A percentile compares a stretch with the other conserved stretches of the same genome.
These are phyloP conservation scores for Hololepta plana DNA, from an alignment of 2,888 invertebrate species.

Conservation along the genomic window DNA sequence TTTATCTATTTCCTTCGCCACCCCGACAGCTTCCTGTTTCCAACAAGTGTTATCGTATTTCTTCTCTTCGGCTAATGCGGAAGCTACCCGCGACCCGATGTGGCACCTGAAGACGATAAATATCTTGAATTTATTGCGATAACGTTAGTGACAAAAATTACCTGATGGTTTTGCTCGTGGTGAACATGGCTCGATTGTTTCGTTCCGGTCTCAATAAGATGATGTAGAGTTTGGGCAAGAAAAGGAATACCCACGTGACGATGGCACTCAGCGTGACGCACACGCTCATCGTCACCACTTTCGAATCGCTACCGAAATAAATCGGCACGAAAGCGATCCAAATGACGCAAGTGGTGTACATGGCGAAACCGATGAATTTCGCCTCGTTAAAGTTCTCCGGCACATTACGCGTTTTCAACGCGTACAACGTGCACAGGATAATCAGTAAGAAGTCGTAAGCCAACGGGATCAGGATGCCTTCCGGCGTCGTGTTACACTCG, in stretches of 20 bases:
- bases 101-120: slow-evolving; percentile 32
- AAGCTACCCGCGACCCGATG: slow-evolving; percentile 35
- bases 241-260: slow-evolving; percentile 52
- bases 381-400: slow-evolving; percentile 72
- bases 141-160: slow-evolving; percentile 27
- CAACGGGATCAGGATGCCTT: slow-evolving; percentile 42
- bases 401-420: slow-evolving; percentile 58
- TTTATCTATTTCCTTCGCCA: slow-evolving; percentile 16
- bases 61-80: slow-evolving; percentile 24
- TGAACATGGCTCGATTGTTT: slow-evolving; percentile 57
- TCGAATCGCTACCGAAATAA: slow-evolving; percentile 50
- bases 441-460: slow-evolving; percentile 55
- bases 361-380: slow-evolving; percentile 58
- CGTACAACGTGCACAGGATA: slow-evolving; percentile 55
- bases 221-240: slow-evolving; percentile 60
- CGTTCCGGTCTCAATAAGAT: slow-evolving; percentile 56
- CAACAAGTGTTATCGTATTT: slow-evolving; percentile 6
- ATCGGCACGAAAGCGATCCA: slow-evolving; percentile 66
- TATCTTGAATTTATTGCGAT: slow-evolving; percentile 21
- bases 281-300: slow-evolving; percentile 39
- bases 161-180: slow-evolving; percentile 52
- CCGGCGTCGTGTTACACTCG: slow-evolving; percentile 41
- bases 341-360: slow-evolving; percentile 62
- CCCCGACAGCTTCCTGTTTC: slow-evolving; percentile 1
- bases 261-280: slow-evolving; percentile 56